A percentile compares a stretch with the other conserved stretches of the same genome.
Conservation (phyloP, 2,113 vertebrate species). For the Brachypteracias leptosomus region DNA sequence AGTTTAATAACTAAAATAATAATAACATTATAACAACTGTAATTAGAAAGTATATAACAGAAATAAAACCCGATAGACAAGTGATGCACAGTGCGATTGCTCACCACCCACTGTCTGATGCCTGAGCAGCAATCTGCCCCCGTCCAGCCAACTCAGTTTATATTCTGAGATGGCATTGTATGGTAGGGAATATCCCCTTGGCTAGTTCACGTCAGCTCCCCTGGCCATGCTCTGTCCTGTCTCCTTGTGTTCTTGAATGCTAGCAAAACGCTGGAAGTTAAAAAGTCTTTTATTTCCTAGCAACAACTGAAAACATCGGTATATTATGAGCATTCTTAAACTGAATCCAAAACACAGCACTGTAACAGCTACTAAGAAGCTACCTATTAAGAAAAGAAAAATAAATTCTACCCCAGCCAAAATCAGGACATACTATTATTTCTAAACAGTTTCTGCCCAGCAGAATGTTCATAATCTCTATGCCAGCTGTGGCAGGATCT, state of each 20-base stretch:
- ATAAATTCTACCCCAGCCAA: background rate
- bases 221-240: background rate
- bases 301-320: background rate
- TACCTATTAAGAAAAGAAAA: background rate
- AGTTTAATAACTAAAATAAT: background rate
- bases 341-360: background rate
- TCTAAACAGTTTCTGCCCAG: background rate
- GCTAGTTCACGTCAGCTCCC: background rate
- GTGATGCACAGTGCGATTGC: background rate
- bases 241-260: background rate
- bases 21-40: background rate
- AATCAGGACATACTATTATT: background rate
- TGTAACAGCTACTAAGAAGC: background rate
- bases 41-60: background rate
- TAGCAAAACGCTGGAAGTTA: background rate
- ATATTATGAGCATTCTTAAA: background rate
- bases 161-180: background rate
- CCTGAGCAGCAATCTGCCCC: background rate
- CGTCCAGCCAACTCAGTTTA: background rate
- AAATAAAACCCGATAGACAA: background rate
- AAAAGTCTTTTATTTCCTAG: background rate
- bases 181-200: background rate
- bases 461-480: background rate
- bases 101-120: background rate
- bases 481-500: conserved; percentile 13